Evolutionary conservation across 1,140 invertebrate genomes (phyloP).

Genomic region (Brachionus rubens): DNA sequence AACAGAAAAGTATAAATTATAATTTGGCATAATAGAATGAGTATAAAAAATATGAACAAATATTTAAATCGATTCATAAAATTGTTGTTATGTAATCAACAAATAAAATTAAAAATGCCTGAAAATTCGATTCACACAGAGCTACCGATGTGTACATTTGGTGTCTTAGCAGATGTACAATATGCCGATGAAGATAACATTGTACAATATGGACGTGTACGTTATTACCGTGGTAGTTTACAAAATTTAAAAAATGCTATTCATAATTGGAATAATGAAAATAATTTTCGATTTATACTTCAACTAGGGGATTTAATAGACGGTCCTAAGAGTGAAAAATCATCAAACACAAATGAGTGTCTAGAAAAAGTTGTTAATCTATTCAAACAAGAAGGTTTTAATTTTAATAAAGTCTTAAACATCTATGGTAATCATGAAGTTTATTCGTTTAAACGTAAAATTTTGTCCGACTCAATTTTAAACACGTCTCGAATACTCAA

Average conservation of each 20-base stretch:
- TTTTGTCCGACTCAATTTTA: constrained; percentile 49
- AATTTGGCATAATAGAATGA: too few species aligned
- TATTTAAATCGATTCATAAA: too few species aligned
- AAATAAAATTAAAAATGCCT: constrained; percentile 28
- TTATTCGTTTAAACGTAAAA: constrained; percentile 55
- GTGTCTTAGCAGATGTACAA: constrained; percentile 58
- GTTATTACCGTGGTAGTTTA: constrained; percentile 56
- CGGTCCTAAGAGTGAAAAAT: constrained; percentile 50
- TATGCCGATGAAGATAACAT: constrained; percentile 58
- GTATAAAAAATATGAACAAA: too few species aligned
- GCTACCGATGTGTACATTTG: constrained; percentile 51
- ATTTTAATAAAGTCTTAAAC: constrained; percentile 53
- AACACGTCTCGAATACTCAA: constrained; percentile 39
- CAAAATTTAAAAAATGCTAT: constrained; percentile 53
- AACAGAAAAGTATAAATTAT: too few species aligned
- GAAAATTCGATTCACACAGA: background rate
- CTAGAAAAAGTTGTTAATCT: constrained; percentile 48
- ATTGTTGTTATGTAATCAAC: background rate
- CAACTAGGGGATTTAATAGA: constrained; percentile 60
- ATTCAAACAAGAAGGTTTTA: constrained; percentile 47
- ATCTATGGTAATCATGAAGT: constrained; percentile 60
- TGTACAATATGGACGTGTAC: constrained; percentile 52
- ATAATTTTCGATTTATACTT: constrained; percentile 51
- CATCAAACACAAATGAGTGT: constrained; percentile 23
- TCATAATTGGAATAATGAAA: constrained; percentile 50